phyloP scores from a whole-genome alignment of 2,113 vertebrate species.

The Tympanuchus pallidicinctus region DNA sequence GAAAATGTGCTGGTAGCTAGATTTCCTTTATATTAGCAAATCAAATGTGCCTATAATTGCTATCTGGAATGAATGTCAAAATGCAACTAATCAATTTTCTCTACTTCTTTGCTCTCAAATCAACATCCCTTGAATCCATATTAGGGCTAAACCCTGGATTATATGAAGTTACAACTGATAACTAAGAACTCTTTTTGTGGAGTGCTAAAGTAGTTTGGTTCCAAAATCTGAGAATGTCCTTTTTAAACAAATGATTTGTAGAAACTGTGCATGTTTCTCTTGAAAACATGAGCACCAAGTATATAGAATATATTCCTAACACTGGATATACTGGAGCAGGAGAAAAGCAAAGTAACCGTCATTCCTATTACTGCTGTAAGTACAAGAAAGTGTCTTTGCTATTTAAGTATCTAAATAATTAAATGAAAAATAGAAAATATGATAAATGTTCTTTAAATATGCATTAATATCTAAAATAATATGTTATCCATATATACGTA shows the following conservation, averaged over 20 bases:
- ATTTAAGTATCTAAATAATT: neutral
- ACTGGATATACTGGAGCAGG: neutral
- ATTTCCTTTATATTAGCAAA: neutral
- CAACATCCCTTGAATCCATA: neutral
- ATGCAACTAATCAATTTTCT: neutral
- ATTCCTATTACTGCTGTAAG: neutral
- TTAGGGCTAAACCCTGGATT: neutral
- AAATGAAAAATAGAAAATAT: neutral
- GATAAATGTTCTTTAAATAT: neutral
- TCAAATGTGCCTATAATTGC: neutral
- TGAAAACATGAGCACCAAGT: neutral
- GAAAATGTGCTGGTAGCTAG: neutral
- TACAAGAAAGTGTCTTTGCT: neutral
- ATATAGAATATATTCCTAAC: neutral
- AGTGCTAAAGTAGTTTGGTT: neutral
- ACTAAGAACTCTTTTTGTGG: neutral
- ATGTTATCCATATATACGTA: neutral
- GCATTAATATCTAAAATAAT: neutral
- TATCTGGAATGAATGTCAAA: neutral
- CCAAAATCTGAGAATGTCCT: neutral
- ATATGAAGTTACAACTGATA: rapidly evolving
- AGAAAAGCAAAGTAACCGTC: neutral
- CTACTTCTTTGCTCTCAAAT: neutral
- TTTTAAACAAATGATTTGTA: neutral
- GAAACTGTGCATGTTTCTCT: neutral